A percentile compares a stretch with the other conserved stretches of the same genome.
These are phyloP conservation scores for Pterostichus madidus DNA, from an alignment of 2,888 invertebrate genomes.

Conservation along the genomic window DNA sequence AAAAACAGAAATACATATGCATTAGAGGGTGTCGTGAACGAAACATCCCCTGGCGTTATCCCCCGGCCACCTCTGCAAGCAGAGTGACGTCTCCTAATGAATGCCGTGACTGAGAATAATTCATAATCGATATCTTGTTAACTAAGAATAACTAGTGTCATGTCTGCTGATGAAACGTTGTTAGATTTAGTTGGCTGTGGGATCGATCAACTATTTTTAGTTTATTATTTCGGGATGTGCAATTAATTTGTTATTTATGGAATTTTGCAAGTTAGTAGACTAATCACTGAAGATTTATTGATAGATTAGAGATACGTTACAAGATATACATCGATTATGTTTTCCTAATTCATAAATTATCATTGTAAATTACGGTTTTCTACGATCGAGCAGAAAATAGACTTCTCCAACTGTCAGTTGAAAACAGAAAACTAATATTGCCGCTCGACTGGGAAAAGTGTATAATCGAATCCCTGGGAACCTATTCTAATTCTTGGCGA, in stretches of 20 bases:
- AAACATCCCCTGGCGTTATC: slow-evolving; percentile 19
- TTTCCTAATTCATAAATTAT: too few relatives aligned
- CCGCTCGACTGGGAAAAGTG: too few relatives aligned
- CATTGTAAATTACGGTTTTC: too few relatives aligned
- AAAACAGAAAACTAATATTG: too few relatives aligned
- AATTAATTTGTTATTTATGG: neutral
- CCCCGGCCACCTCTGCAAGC: neutral
- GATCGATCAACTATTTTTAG: slow-evolving; percentile 30
- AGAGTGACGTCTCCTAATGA: slow-evolving; percentile 57
- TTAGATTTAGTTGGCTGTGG: slow-evolving; percentile 20
- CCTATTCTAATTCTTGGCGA: too few relatives aligned
- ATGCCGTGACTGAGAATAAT: slow-evolving; percentile 61
- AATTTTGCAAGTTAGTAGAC: too few relatives aligned
- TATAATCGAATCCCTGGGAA: too few relatives aligned
- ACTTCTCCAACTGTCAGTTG: too few relatives aligned
- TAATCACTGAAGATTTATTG: too few relatives aligned
- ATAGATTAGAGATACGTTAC: too few relatives aligned
- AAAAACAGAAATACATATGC: slow-evolving; percentile 62
- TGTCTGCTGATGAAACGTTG: slow-evolving; percentile 32
- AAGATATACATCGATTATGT: too few relatives aligned
- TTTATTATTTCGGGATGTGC: neutral
- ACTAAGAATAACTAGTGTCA: slow-evolving; percentile 43
- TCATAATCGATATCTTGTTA: slow-evolving; percentile 60
- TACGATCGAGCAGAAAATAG: too few relatives aligned
- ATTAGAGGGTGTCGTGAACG: slow-evolving; percentile 53